Conservation (phyloP, 2,888 invertebrate species). For the Liposcelis brunnea region DNA sequence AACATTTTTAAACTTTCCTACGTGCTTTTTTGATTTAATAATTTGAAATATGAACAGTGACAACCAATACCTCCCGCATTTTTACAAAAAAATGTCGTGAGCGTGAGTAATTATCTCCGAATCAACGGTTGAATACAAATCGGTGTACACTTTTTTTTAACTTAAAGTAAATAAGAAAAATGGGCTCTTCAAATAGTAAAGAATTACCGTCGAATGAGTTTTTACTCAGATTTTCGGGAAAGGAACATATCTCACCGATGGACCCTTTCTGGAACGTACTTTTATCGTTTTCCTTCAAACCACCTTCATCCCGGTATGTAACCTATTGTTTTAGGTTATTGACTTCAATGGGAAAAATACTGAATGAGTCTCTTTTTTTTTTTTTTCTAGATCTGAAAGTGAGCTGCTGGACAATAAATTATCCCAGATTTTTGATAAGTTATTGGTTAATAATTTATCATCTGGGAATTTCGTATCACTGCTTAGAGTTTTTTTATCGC, state of each 20-base stretch:
- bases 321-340: too few species aligned
- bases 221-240: constrained; percentile 59
- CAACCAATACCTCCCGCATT: too few species aligned
- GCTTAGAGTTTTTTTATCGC: constrained; percentile 65
- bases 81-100: too few species aligned
- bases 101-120: too few species aligned
- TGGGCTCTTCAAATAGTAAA: too few species aligned
- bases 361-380: constrained; percentile 11
- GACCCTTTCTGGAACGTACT: constrained; percentile 91
- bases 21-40: too few species aligned
- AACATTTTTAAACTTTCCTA: too few species aligned
- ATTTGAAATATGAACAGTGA: too few species aligned
- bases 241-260: constrained; percentile 62
- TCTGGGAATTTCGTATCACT: constrained; percentile 84
- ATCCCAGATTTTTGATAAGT: constrained; percentile 51
- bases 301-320: constrained; percentile 55
- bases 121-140: too few species aligned
- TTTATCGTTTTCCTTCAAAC: constrained; percentile 73
- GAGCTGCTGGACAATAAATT: constrained; percentile 64
- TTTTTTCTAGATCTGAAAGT: constrained; percentile 52
- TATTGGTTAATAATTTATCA: constrained; percentile 66
- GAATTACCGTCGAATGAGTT: constrained; percentile 42
- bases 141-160: too few species aligned
- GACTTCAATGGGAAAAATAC: too few species aligned
- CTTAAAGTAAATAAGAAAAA: too few species aligned